Conservation (phyloP, 1,140 invertebrate genomes). For the Dendrolimus punctatus region DNA sequence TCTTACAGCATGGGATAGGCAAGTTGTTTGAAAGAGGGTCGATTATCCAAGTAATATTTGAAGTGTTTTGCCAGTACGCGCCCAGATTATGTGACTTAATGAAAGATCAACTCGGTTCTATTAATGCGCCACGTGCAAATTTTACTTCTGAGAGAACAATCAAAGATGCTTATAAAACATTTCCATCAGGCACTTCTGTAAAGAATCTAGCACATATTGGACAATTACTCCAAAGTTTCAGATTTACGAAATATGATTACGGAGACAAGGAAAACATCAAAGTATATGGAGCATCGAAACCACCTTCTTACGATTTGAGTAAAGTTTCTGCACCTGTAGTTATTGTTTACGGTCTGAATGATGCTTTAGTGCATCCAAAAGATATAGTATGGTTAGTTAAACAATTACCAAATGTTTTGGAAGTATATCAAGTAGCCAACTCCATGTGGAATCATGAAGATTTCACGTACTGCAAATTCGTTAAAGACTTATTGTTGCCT, state of each 20-base stretch:
- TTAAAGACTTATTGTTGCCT: not conserved
- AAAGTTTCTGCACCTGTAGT: conserved; percentile 63
- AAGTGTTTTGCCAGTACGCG: too few relatives aligned
- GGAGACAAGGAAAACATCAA: conserved; percentile 54
- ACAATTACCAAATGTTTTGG: conserved; percentile 38
- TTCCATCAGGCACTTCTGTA: conserved; percentile 79
- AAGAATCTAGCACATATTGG: conserved; percentile 76
- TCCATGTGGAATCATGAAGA: conserved; percentile 54
- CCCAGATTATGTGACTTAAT: too few relatives aligned
- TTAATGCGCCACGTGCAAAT: not conserved
- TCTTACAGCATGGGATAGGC: not conserved
- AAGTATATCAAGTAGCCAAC: conserved; percentile 28
- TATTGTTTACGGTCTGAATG: conserved; percentile 42
- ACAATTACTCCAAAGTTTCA: conserved; percentile 49
- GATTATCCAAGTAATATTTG: too few relatives aligned
- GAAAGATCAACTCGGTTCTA: not conserved
- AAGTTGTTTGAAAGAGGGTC: not conserved
- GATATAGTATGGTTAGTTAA: conserved; percentile 41
- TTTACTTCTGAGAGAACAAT: conserved; percentile 14
- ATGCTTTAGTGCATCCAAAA: conserved; percentile 37
- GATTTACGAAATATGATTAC: conserved; percentile 69
- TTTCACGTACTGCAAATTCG: conserved; percentile 25
- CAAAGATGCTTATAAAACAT: conserved; percentile 64
- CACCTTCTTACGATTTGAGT: conserved; percentile 68
- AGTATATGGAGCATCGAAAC: conserved; percentile 53